Conservation (phyloP, 2,797 vertebrate species). For the Lepilemur septentrionalis region DNA sequence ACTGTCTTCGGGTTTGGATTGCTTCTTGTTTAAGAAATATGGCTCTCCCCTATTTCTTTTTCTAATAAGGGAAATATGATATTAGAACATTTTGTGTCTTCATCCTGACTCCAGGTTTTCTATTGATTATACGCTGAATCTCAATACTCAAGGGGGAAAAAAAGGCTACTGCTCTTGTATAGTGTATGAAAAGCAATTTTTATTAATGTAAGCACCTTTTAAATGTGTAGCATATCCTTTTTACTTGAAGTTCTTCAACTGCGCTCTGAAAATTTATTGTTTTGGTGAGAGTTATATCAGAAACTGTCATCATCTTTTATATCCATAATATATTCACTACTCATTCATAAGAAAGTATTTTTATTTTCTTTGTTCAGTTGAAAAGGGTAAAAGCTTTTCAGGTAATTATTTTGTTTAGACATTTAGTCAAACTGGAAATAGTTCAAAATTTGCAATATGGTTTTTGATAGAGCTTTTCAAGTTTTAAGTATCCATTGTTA, state of each 20-base stretch:
- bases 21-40: conserved; percentile 39
- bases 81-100: conserved; percentile 31
- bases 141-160: conserved; percentile 26
- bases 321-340: conserved; percentile 53
- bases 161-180: neutral
- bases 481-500: conserved; percentile 62
- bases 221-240: conserved; percentile 56
- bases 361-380: conserved; percentile 66
- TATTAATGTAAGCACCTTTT: conserved; percentile 51
- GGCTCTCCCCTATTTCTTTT: neutral
- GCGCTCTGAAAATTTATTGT: conserved; percentile 53
- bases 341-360: conserved; percentile 47
- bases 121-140: conserved; percentile 37
- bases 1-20: conserved; percentile 11
- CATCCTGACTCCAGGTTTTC: conserved; percentile 37
- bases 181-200: conserved; percentile 56
- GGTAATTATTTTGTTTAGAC: conserved; percentile 61
- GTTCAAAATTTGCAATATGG: conserved; percentile 52
- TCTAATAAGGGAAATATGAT: conserved; percentile 17
- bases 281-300: conserved; percentile 53
- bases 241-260: conserved; percentile 17
- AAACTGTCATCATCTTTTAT: conserved; percentile 42
- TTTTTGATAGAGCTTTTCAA: conserved; percentile 56
- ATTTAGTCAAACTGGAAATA: conserved; percentile 62
- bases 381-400: conserved; percentile 66